Evolutionary conservation across 1,140 invertebrate genomes (phyloP).

Genomic region (Heliconius himera): DNA sequence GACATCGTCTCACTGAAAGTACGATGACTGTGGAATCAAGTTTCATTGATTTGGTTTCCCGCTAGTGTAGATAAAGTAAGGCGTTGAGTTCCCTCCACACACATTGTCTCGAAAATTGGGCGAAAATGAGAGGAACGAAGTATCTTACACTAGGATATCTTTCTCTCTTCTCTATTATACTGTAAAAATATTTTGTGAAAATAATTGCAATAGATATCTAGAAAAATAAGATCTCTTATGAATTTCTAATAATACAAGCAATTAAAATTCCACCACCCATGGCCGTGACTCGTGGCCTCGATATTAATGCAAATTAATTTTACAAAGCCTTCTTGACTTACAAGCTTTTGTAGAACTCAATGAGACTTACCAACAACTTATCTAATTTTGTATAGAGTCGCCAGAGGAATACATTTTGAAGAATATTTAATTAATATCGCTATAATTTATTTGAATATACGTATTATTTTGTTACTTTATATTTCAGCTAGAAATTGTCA

Average conservation of each 20-base stretch:
- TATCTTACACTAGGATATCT: no score
- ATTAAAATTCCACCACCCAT: conserved; percentile 2
- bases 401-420: conserved; percentile 2
- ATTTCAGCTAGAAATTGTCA: no score
- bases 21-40: no score
- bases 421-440: neutral
- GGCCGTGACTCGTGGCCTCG: neutral
- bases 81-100: no score
- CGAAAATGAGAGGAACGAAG: no score
- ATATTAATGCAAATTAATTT: conserved; percentile 13
- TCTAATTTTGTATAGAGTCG: neutral
- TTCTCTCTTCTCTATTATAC: no score
- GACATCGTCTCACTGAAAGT: no score
- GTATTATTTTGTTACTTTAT: neutral
- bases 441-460: neutral
- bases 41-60: no score
- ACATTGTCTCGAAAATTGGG: no score
- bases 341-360: conserved; percentile 10
- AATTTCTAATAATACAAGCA: neutral
- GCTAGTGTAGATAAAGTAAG: no score
- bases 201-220: no score
- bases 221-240: neutral
- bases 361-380: conserved; percentile 8
- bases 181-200: no score
- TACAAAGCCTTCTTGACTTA: conserved; percentile 12